These are phyloP conservation scores for Polia nebulosa DNA, from an alignment of 2,888 invertebrate genomes.

Conservation along the genomic window DNA sequence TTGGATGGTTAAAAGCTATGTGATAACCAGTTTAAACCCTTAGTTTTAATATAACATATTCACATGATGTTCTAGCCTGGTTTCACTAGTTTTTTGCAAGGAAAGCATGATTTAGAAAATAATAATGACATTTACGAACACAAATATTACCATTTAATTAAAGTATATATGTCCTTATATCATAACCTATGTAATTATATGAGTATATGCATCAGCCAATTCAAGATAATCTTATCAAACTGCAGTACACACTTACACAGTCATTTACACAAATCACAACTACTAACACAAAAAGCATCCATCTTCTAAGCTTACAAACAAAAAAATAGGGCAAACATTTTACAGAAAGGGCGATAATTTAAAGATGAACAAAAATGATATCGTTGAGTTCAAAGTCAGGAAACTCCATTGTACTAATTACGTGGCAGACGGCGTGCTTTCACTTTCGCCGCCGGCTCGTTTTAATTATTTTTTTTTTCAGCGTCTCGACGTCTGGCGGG, in stretches of 20 bases:
- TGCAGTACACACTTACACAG: background rate
- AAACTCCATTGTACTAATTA: conserved; percentile 91
- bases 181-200: no score
- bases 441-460: conserved; percentile 88
- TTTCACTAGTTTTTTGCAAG: no score
- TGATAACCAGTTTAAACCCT: no score
- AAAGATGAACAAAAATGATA: conserved; percentile 85
- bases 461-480: conserved; percentile 90
- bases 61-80: no score
- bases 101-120: no score
- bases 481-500: conserved; percentile 91
- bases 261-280: background rate
- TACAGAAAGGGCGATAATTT: conserved; percentile 68
- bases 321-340: conserved; percentile 68
- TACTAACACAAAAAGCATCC: conserved; percentile 11
- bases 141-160: no score
- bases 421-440: conserved; percentile 91
- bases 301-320: conserved; percentile 54
- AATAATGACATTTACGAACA: no score
- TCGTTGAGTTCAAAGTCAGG: conserved; percentile 90
- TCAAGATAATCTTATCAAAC: background rate
- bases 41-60: no score
- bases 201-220: no score
- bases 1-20: no score
- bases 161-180: no score